Evolutionary conservation across 2,113 vertebrate species (phyloP).

Genomic region (Daubentonia madagascariensis): DNA sequence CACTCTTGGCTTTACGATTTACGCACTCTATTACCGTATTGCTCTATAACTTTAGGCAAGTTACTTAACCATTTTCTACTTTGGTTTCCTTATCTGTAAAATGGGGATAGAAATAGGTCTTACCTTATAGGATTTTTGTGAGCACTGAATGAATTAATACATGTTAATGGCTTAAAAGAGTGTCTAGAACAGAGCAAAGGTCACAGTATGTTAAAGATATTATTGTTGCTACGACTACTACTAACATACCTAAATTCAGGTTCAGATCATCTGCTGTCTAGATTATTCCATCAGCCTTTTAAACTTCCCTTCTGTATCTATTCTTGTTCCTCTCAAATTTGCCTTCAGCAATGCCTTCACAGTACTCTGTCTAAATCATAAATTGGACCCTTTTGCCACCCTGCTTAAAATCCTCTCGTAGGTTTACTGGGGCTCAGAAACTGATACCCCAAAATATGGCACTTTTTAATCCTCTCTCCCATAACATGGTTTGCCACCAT

Average conservation of each 20-base stretch:
- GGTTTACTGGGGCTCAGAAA: neutral
- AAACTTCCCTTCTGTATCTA: neutral
- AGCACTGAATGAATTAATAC: neutral
- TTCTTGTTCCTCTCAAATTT: neutral
- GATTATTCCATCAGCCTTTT: neutral
- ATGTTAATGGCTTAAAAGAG: neutral
- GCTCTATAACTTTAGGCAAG: neutral
- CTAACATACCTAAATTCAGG: neutral
- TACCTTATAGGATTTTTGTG: neutral
- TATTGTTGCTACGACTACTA: neutral
- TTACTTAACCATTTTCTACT: neutral
- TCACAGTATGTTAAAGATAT: neutral
- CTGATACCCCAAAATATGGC: too few species aligned
- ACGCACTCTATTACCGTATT: neutral
- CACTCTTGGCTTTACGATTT: neutral
- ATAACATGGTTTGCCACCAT: too few species aligned
- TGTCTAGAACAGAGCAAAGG: neutral
- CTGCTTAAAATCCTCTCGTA: neutral
- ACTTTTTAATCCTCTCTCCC: too few species aligned
- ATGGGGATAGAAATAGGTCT: neutral
- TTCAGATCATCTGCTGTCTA: neutral
- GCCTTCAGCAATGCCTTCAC: neutral
- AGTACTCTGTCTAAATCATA: neutral
- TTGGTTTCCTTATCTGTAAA: neutral
- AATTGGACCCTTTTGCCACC: neutral